Evolutionary conservation across 2,797 vertebrate genomes (phyloP).

Genomic region (Gallirallus australis): DNA sequence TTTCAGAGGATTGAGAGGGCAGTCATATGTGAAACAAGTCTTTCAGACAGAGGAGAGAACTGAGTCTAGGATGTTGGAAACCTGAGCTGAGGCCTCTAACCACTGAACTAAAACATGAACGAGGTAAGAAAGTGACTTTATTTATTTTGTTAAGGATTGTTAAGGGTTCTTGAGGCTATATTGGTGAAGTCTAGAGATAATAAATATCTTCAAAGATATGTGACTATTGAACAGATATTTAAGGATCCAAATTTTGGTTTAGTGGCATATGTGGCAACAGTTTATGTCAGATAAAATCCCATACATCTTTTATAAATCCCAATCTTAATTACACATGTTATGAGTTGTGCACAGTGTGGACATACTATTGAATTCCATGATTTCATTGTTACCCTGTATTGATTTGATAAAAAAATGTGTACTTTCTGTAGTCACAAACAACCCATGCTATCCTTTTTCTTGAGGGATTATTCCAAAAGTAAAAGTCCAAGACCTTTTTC

Average conservation of each 20-base stretch:
- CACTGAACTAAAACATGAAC: not conserved
- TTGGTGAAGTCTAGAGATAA: not conserved
- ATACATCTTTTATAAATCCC: not conserved
- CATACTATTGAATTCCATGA: not conserved
- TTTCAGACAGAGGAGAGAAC: not conserved
- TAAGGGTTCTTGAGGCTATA: not conserved
- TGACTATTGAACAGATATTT: not conserved
- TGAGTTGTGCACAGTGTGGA: not conserved
- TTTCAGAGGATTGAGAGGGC: not conserved
- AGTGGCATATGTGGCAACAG: fast-evolving
- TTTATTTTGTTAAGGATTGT: not conserved
- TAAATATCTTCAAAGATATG: not conserved
- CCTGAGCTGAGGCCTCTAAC: not conserved
- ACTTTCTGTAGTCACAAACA: not conserved
- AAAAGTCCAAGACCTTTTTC: not conserved
- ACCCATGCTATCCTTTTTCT: not conserved
- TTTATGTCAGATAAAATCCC: not conserved
- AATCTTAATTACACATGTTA: not conserved
- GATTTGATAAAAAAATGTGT: not conserved
- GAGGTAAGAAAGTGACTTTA: not conserved
- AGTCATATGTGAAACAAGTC: not conserved
- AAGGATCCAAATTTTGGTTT: not conserved
- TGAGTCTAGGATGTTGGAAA: not conserved
- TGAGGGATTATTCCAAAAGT: not conserved
- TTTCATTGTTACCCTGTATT: not conserved